Base-by-base conservation (phyloP, 2,888 invertebrate genomes). In the Holacanthella duospinosa region DNA sequence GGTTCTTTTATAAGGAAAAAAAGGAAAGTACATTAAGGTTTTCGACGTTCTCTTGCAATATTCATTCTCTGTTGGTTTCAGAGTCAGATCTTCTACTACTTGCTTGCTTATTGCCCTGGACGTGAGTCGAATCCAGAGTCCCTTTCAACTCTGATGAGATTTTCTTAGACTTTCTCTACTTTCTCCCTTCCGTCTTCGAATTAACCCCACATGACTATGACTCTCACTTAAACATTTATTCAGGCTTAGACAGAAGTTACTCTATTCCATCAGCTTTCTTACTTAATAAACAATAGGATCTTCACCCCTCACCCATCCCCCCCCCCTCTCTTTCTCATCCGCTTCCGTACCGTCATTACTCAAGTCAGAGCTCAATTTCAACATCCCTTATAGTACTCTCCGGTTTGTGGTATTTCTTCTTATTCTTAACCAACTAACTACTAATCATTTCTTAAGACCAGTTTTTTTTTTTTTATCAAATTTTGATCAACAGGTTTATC, bases 71-170 rank as follows among this genome's bases (percentile, higher is more conserved):
- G 69, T 69, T 65, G 66, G 71, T 65, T 66, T 65, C 65, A 61
- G 63, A 66, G 66, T 63, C 48, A 48, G 48, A 9, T 36, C 36
- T 68, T 70, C 60, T 53, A 48, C 61, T 12, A 29, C 44, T 27
- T 4, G 65, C 64, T 72, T 72, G 71, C 72, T 70, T 71, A 72
- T 72, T 72, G 72, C 72, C 64, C 60, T 61, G 69, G 66, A 72
- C 72, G 72, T 72, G 72, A 69, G 68, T 59, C 55, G 72, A 70
- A 71, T 72, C 65, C 67, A 60, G 64, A 72, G 67, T 70, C 59
- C 66, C 71, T 71, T 69, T 71, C 71, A 71, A 71, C 68, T 70
- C 71, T 71, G 71, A 72, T 71, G 70, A 72, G 72, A 71, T 71
- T 71, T 71, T 63, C 66, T 66, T 61, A 43, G 62, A 43, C 44